Base-by-base conservation (phyloP, 1,140 invertebrate genomes). In the Acromyrmex charruanus region DNA sequence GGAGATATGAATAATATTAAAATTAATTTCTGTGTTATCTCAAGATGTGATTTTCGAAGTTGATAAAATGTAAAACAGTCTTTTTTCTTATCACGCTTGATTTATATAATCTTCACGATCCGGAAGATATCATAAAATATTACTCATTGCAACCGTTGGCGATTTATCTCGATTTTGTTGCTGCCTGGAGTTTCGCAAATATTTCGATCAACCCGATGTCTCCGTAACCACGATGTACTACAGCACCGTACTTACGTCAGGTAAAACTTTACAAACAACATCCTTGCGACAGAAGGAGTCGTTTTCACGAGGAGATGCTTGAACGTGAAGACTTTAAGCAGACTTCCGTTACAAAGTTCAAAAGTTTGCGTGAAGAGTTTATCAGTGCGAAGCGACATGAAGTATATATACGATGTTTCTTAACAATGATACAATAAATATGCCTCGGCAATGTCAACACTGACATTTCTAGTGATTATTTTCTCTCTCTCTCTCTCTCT, bases 341-440 rank as follows among this genome's bases (percentile, higher is more conserved):
- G 68, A 74, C 87, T 89, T 89, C 35, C 87, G 69, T 86, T 28
- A 18, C 28, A 2, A 80, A 88, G 55, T 86, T 59, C 31, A 4
- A 28, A 89, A 89, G 72, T 90, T 88, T 39, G 21, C 21, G 58
- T 21, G 59, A 68, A 77, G 77, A 90, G 72, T 90, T 90, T 90
- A 85, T 90, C 88, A 90, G 84, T 72, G 77, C 69, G 72, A 59
- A 85, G 49, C 25, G 66, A 77, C 63, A 12, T 69, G 10, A 77
- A 77, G 66, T 39, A 3, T 39, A 35, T 31, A 55, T 55, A 35
- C 9, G 58, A 71, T 69, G 68, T 61, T 77, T 89, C 75, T 81
- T 81, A 74, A 77, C 66, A 49, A 87, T 12, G 28, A 59, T n/a
- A 51, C 59, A 61, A 84, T 51, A 84, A 75, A 77, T 63, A 28